A percentile compares a stretch with the other conserved stretches of the same genome.
phyloP scores from a whole-genome alignment of 2,888 invertebrate species.

The Thecocarcelia acutangulata region DNA sequence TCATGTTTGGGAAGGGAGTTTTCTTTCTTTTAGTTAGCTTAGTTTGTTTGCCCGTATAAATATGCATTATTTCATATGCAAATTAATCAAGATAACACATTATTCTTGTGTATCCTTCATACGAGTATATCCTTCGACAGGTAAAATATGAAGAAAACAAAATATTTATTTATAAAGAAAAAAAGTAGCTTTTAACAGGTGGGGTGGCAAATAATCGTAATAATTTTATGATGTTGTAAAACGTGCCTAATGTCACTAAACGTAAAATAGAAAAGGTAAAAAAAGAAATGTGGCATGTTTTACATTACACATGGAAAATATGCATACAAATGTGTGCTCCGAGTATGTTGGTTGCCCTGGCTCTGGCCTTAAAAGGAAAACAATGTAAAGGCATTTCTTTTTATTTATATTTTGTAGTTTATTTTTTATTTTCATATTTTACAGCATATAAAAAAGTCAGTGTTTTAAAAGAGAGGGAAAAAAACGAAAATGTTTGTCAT shows the following conservation, averaged over 20 bases:
- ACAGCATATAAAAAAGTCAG: slow-evolving; percentile 55
- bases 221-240: slow-evolving; percentile 70
- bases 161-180: slow-evolving; percentile 5
- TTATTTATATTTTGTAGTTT: slow-evolving; percentile 36
- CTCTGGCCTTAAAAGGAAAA: slow-evolving; percentile 63
- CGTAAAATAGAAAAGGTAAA: slow-evolving; percentile 9
- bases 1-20: background rate
- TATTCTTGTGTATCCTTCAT: slow-evolving; percentile 55
- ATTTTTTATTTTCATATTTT: slow-evolving; percentile 33
- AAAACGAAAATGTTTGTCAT: slow-evolving; percentile 28
- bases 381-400: slow-evolving; percentile 65
- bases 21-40: slow-evolving; percentile 2
- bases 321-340: slow-evolving; percentile 53
- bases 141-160: slow-evolving; percentile 23
- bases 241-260: slow-evolving; percentile 69
- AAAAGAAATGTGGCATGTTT: slow-evolving; percentile 34
- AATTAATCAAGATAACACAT: slow-evolving; percentile 77
- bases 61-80: slow-evolving; percentile 76
- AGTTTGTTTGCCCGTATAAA: slow-evolving; percentile 21
- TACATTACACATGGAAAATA: slow-evolving; percentile 37
- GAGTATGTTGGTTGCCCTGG: background rate
- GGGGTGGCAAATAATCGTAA: slow-evolving; percentile 65
- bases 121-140: slow-evolving; percentile 59
- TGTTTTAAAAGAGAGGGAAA: slow-evolving; percentile 29
- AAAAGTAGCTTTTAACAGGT: slow-evolving; percentile 29